Percentiles rank a stretch among this genome's conserved stretches.
phyloP scores from a whole-genome alignment of 2,888 invertebrate species.

The Drosophila mercatorum region DNA sequence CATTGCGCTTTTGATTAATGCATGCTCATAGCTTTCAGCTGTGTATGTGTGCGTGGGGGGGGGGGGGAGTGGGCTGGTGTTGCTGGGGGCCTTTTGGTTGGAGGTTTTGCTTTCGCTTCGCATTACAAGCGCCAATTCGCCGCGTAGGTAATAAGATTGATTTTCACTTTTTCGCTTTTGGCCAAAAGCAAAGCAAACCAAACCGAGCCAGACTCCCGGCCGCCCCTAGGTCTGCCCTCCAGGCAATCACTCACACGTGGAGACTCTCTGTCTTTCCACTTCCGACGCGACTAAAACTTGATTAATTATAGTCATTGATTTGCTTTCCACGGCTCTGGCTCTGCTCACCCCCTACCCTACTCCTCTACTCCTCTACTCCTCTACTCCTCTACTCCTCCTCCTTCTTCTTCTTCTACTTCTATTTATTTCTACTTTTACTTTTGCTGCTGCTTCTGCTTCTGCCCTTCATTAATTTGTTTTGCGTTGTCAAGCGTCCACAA shows the following conservation, averaged over 20 bases:
- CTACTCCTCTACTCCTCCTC: conserved; percentile 7
- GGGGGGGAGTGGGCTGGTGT: too few relatives aligned
- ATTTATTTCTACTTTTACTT: conserved; percentile 11
- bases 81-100: neutral
- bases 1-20: conserved; percentile 64
- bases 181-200: conserved; percentile 1
- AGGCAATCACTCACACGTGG: conserved; percentile 76
- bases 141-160: conserved; percentile 78
- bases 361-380: conserved; percentile 8
- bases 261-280: neutral
- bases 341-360: neutral
- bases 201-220: neutral
- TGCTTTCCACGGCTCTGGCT: conserved; percentile 73
- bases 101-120: conserved; percentile 18
- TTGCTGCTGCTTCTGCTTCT: conserved; percentile 22
- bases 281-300: conserved; percentile 64
- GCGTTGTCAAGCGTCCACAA: conserved; percentile 41
- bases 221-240: neutral
- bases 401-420: conserved; percentile 1
- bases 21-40: conserved; percentile 33
- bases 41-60: neutral
- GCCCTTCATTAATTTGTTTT: conserved; percentile 72
- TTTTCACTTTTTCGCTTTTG: conserved; percentile 75
- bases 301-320: conserved; percentile 80
- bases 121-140: conserved; percentile 57